Base-by-base conservation (phyloP, 2,888 invertebrate genomes). In the Rapana venosa region DNA sequence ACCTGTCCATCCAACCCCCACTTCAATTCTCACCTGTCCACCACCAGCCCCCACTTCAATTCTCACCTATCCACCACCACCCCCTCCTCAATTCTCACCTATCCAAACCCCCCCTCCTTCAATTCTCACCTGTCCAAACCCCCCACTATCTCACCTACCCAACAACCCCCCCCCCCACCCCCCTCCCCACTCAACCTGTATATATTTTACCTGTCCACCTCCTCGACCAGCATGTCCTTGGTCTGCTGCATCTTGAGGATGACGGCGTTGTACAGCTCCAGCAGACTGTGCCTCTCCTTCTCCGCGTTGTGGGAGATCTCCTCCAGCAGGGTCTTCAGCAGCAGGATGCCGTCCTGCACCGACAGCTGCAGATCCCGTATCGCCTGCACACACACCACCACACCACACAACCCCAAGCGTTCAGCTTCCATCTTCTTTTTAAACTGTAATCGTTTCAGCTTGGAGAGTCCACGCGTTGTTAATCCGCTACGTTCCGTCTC, bases 161-260 rank as follows among this genome's bases (percentile, higher is more conserved):
- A 47, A n/a, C n/a, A 47, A 47, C 47, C 47, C 47, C 47, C 47
- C 47, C 47, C 47, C 47, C 47, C n/a, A n/a, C n/a, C 47, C 47
- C 74, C n/a, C 70, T 5, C 74, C 74, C 74, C 26, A 79, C 32
- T 97, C 8, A 2, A 97, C 96, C 97, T 97, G 93, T 97, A 97
- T 17, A 98, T 13, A 11, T 97, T 97, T 94, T 97, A 97, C 96
- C 97, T 97, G 93, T 97, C 97, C 17, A 98, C 97, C 94, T 97
- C 97, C 94, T 97, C 96, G 13, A 97, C 96, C 94, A 97, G 97
- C 22, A 97, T 96, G 1, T 97, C 97, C 93, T 97, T 97, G 0
- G 97, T 97, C 94, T 97, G 97, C 32, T 97, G 97, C 92, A 98
- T 97, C 5, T 97, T 97, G 92, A 97, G 97, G 93, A 97, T 97